These are phyloP conservation scores for Murina feae DNA, from an alignment of 2,113 vertebrate genomes.

Conservation along the genomic window DNA sequence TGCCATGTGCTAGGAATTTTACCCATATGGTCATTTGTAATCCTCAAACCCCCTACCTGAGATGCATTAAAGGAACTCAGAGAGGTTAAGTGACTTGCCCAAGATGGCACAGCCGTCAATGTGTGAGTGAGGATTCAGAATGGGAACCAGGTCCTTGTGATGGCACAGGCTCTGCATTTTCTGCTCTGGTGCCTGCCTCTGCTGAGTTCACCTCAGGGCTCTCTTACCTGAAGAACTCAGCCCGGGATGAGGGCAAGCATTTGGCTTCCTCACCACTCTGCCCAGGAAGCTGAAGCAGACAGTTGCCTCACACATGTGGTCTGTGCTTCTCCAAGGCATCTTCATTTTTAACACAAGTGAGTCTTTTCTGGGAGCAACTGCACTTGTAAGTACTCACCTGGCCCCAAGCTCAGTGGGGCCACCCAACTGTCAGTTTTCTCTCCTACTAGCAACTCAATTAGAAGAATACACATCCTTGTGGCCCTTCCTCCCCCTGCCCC, in stretches of 20 bases:
- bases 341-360: background rate
- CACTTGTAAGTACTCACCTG: background rate
- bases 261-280: background rate
- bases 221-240: background rate
- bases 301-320: fast-evolving
- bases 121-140: background rate
- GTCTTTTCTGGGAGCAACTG: background rate
- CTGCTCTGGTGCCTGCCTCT: background rate
- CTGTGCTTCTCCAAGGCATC: background rate
- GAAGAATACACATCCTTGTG: background rate
- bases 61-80: background rate
- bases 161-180: background rate
- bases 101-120: background rate
- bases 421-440: background rate
- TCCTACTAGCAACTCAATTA: background rate
- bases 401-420: background rate
- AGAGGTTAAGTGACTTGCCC: too few species aligned
- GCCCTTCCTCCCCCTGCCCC: background rate
- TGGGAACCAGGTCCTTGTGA: background rate
- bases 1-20: background rate
- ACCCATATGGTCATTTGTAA: background rate
- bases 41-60: background rate
- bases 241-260: too few species aligned
- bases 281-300: background rate
- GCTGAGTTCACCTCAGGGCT: background rate